Base-by-base conservation (phyloP, 2,797 vertebrate genomes). In the Anguilla marmorata region DNA sequence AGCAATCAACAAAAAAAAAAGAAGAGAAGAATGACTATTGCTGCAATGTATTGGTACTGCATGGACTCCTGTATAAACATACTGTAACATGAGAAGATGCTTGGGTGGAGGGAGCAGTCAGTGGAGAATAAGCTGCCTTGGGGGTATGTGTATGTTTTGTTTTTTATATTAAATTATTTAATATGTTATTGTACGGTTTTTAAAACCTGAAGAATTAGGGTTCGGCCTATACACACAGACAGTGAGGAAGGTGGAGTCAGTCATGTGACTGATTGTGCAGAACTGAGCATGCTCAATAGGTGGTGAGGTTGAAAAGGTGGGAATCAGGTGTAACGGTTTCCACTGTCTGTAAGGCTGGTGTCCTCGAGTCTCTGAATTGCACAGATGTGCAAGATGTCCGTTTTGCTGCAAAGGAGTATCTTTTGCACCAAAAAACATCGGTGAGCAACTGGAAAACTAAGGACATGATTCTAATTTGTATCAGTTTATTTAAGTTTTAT, bases 151-250 rank as follows among this genome's bases (percentile, higher is more conserved):
- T 89, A 89, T 82, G 91, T 93, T 91, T 90, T 93, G 27, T 58
- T 86, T 91, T 96, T 96, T 95, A 95, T 95, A 96, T 94, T 92
- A 95, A 94, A 96, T 96, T 95, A 96, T 96, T 97, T 96, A 96
- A 96, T 96, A 95, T 93, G 93, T 94, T 94, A 93, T 92, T 91
- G 93, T 91, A 91, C 88, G 89, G 88, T 92, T 92, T 93, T 92
- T 89, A 72, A 92, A 90, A 91, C 89, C 90, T 3, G 45, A 33
- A 54, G n/a, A 83, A 41, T 56, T 16, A 9, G 33, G 37, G 48
- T 58, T 50, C 4, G 21, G 50, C 52, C 48, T 19, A 9, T 54
- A 90, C 89, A 89, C 90, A 89, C 89, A 82, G 89, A 90, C 91
- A 89, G 89, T 37, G 89, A 88, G 56, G 90, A 91, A 89, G 88